Evolutionary conservation across 2,113 vertebrate species (phyloP), one percentile per base, ranked within the genome.

Genomic region (Corythoichthys haematopterus): DNA sequence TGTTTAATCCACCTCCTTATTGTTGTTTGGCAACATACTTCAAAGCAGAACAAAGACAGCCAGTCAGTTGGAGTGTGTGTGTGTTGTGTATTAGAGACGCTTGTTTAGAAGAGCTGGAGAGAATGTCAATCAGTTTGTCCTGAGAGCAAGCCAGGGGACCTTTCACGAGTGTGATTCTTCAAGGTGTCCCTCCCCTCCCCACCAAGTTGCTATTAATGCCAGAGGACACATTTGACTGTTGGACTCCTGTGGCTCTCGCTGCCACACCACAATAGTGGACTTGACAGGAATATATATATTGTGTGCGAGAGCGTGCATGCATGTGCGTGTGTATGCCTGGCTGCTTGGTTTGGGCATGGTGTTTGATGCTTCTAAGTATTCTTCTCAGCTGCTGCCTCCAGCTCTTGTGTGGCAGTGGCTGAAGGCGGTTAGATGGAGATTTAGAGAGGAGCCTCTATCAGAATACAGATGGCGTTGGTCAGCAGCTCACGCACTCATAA

Each of bases 381-480:
- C 89, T 85, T 80, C 85, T 89, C 89, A 88, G 86, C 84, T 87
- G 70, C 79, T 75, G 64, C 83, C 84, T 82, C 72, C 76, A 84
- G 87, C 85, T 85, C 80, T 84, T 85, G 78, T 88, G 87, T 88
- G 86, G 85, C 89, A 82, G 76, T 76, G 75, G 80, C 89, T 86
- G 76, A 85, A 86, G 85, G 87, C 88, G 84, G 84, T 84, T 82
- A 87, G 79, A 86, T 89, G 81, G 78, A 88, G 87, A 88, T 88
- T 84, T 86, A 85, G 85, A 86, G 85, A 79, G 81, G 79, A 84
- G 77, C 65, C 76, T 79, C 76, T 71, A 75, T 77, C 83, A 76
- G 89, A 88, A 90, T 89, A 89, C 89, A 82, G 86, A 90, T 87
- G 80, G 66, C 79, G 78, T 75, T 69, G 72, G 60, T 81, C 64